Conservation (phyloP, 2,113 vertebrate species). For the Vulpes lagopus region DNA sequence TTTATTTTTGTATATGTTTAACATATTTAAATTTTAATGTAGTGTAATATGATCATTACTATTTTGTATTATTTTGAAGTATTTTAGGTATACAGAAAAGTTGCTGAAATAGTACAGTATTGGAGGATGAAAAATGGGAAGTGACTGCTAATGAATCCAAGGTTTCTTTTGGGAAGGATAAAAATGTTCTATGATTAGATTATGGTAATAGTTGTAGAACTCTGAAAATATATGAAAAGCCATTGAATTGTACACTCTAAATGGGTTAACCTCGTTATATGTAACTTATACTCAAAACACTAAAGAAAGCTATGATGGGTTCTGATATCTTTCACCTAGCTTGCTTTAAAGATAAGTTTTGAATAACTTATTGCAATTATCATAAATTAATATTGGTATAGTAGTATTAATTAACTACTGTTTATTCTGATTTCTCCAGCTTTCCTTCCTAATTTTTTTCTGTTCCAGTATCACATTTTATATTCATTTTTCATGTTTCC, state of each 20-base stretch:
- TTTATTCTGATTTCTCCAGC: neutral
- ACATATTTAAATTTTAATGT: neutral
- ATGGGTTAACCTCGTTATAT: neutral
- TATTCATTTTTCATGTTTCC: neutral
- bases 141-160: neutral
- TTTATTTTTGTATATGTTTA: neutral
- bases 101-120: neutral
- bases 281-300: neutral
- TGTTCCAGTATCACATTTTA: neutral
- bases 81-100: conserved; percentile 19
- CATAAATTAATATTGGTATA: neutral
- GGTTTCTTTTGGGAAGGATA: neutral
- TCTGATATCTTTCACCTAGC: neutral
- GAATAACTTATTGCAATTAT: neutral
- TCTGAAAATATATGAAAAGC: neutral
- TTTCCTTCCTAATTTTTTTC: neutral
- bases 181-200: neutral
- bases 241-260: neutral
- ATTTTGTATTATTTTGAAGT: conserved; percentile 30
- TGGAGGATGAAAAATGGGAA: neutral
- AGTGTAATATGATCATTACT: neutral
- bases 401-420: neutral
- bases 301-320: neutral
- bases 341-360: neutral
- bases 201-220: neutral